Base-by-base conservation (phyloP, 2,797 vertebrate genomes). In the Acestrorhynchus altus region DNA sequence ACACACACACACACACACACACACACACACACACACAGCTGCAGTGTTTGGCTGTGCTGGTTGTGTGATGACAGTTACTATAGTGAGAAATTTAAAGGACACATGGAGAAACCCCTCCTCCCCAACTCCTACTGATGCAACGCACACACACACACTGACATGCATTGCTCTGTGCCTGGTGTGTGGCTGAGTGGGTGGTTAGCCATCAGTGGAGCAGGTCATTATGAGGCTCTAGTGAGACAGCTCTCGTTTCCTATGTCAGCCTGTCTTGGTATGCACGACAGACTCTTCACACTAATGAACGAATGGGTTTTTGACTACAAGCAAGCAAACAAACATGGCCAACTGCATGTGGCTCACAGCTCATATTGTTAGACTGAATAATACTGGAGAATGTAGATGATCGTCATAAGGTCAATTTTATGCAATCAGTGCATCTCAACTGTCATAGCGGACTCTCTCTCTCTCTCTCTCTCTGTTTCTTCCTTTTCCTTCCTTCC, bases 261-360 rank as follows among this genome's bases (percentile, higher is more conserved):
- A 72, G 8, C 70, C 22, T 16, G 12, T 31, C 46, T 68, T 9
- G 15, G 44, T 26, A 51, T 49, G 26, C 70, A 15, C 7, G 70
- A 47, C 70, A 72, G 40, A 24, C 56, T 13, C 26, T 46, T 72
- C 70, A 46, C 40, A 61, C 39, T 72, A 69, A 24, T 54, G 31
- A 77, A 46, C 24, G 46, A 68, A 52, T 68, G 63, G 82, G 76
- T 20, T 49, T 7, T 44, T 40, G 49, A 70, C 49, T 54, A 54
- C 68, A 49, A 47, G 28, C 47, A 13, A 42, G 0, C 0, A 61
- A 35, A 47, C 18, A 60, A 24, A 28, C 47, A n/a, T 35, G 60
- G 66, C 47, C 61, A n/a, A 68, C 56, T 66, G 63, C 63, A 88
- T 76, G 75, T 51, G 11, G 42, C 65, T 49, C 44, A 63, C 35